Base-by-base conservation (phyloP, 1,140 invertebrate species). In the Anthonomus grandis region DNA sequence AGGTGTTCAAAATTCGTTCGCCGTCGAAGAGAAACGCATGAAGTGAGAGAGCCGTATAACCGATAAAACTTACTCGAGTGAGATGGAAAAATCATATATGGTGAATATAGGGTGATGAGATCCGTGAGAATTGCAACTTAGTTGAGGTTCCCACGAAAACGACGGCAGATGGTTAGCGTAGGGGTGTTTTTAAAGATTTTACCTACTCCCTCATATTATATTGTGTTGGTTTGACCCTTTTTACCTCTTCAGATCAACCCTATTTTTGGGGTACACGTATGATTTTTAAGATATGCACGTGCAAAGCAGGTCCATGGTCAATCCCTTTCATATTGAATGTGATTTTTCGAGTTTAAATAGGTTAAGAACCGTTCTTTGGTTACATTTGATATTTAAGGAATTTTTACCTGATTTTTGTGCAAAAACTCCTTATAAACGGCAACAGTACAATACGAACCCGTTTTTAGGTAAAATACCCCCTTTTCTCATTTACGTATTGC, bases 111-210 rank as follows among this genome's bases (percentile, higher is more conserved):
- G 70, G 70, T 71, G 65, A 58, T 51, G 56, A 62, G 64, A 63
- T 61, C 65, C 71, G 71, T 73, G 71, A 71, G 71, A 73, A 73
- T 68, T 63, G 65, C 63, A 60, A 66, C 60, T 54, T 56, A 60
- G 48, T 63, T 57, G 41, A 39, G 62, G 70, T 73, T 73, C 71
- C 71, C 72, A 74, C 70, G 58, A 71, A 65, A 57, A 51, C 34
- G 62, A 69, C 65, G 62, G 71, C 70, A 72, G 71, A 71, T 71
- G 70, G 70, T 62, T 57, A 64, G 65, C 68, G 70, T 68, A 66
- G 62, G 70, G 67, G 66, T 70, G 66, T 66, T 66, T 65, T 64
- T 55, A 55, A 61, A 59, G 63, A 59, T 64, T 64, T 64, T 24
- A 39, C 56, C 37, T 51, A 56, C 48, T 57, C 53, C 54, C 59